phyloP scores from a whole-genome alignment of 2,797 vertebrate genomes.

The Gallirallus australis region DNA sequence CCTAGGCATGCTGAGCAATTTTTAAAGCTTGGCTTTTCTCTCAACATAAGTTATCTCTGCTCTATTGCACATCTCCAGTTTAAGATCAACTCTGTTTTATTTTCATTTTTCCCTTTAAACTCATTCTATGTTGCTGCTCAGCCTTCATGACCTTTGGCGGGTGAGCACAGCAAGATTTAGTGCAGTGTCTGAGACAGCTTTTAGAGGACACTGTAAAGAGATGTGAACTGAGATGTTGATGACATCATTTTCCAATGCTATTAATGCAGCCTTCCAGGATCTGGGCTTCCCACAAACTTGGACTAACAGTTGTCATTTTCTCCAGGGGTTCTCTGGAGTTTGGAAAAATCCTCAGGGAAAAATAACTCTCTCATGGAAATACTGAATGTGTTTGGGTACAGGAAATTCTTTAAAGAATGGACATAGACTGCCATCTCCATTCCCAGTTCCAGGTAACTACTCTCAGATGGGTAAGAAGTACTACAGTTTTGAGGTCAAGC shows the following conservation, averaged over 20 bases:
- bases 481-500: not conserved
- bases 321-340: not conserved
- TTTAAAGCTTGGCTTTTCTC: constrained; percentile 1
- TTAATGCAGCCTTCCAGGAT: not conserved
- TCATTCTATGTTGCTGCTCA: not conserved
- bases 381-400: not conserved
- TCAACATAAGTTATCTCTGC: not conserved
- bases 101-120: not conserved
- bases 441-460: not conserved
- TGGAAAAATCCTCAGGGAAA: not conserved
- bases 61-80: not conserved
- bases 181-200: not conserved
- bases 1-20: not conserved
- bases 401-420: not conserved
- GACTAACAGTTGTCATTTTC: not conserved
- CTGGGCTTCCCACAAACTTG: not conserved
- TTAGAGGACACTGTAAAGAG: not conserved
- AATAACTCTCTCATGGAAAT: not conserved
- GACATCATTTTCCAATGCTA: not conserved
- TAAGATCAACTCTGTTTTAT: not conserved
- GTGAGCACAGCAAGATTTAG: not conserved
- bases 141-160: not conserved
- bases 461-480: not conserved
- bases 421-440: not conserved
- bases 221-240: not conserved